A percentile compares a stretch with the other conserved stretches of the same genome.
Evolutionary conservation across 2,888 invertebrate species (phyloP).

Genomic region (Leucania comma): DNA sequence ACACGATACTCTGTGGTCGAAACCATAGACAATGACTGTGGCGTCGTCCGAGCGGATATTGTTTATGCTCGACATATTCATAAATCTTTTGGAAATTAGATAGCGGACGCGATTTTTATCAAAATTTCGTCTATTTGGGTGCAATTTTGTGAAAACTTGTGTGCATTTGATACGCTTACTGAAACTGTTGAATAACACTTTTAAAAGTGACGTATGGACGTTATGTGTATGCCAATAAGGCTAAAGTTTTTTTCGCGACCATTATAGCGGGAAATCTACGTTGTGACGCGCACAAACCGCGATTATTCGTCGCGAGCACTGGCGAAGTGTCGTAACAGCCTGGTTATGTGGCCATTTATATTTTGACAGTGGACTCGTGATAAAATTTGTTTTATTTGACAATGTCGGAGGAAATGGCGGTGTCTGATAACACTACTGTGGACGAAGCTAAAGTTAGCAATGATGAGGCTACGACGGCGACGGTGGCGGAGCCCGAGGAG

Average conservation of each 20-base stretch:
- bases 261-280: slow-evolving; percentile 89
- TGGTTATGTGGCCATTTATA: slow-evolving; percentile 85
- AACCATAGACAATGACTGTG: slow-evolving; percentile 76
- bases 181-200: slow-evolving; percentile 31
- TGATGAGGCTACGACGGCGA: slow-evolving; percentile 73
- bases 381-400: slow-evolving; percentile 83
- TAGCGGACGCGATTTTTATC: slow-evolving; percentile 74
- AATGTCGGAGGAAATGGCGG: slow-evolving; percentile 90
- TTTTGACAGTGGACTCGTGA: slow-evolving; percentile 81
- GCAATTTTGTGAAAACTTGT: slow-evolving; percentile 45
- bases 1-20: slow-evolving; percentile 2
- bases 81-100: slow-evolving; percentile 75
- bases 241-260: slow-evolving; percentile 75
- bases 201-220: slow-evolving; percentile 62
- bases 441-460: slow-evolving; percentile 78
- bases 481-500: slow-evolving; percentile 69
- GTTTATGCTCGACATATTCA: slow-evolving; percentile 88
- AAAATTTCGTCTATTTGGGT: slow-evolving; percentile 62
- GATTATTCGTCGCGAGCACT: slow-evolving; percentile 80
- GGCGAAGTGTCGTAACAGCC: slow-evolving; percentile 80
- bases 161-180: slow-evolving; percentile 26
- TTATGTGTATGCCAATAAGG: slow-evolving; percentile 67
- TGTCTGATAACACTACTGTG: slow-evolving; percentile 84
- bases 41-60: slow-evolving; percentile 86
- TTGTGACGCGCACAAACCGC: slow-evolving; percentile 86